Evolutionary conservation across 2,888 invertebrate species (phyloP).

Genomic region (Allacma fusca): DNA sequence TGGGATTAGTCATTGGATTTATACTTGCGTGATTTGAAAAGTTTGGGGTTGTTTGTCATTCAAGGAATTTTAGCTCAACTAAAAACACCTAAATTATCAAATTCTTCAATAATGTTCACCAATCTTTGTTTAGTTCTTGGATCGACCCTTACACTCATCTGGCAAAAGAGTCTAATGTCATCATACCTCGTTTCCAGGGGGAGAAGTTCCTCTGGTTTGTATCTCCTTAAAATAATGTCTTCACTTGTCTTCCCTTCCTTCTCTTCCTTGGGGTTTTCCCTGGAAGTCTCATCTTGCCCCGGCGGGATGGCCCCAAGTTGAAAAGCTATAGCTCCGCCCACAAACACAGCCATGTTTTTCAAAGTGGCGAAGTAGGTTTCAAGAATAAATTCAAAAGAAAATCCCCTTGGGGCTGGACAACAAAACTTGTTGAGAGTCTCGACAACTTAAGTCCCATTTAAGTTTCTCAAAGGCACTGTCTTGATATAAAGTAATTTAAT

Average conservation of each 20-base stretch:
- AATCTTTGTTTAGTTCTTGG: background rate
- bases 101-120: constrained; percentile 24
- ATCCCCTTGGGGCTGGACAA: constrained; percentile 49
- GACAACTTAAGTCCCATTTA: too few species aligned
- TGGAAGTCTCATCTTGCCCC: background rate
- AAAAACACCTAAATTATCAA: constrained; percentile 18
- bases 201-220: background rate
- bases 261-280: background rate
- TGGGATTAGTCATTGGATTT: too few species aligned
- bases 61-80: too few species aligned
- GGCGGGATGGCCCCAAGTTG: constrained; percentile 44
- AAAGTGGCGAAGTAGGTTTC: constrained; percentile 46
- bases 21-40: too few species aligned
- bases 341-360: constrained; percentile 42
- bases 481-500: too few species aligned
- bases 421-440: constrained; percentile 44
- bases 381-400: constrained; percentile 48
- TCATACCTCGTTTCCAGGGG: background rate
- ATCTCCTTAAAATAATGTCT: background rate
- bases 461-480: too few species aligned
- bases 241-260: background rate
- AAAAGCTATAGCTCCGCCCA: constrained; percentile 54
- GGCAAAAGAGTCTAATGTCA: background rate
- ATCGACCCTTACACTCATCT: background rate
- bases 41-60: too few species aligned